Conservation (phyloP, 2,797 vertebrate genomes). For the Falco novaeseelandiae region DNA sequence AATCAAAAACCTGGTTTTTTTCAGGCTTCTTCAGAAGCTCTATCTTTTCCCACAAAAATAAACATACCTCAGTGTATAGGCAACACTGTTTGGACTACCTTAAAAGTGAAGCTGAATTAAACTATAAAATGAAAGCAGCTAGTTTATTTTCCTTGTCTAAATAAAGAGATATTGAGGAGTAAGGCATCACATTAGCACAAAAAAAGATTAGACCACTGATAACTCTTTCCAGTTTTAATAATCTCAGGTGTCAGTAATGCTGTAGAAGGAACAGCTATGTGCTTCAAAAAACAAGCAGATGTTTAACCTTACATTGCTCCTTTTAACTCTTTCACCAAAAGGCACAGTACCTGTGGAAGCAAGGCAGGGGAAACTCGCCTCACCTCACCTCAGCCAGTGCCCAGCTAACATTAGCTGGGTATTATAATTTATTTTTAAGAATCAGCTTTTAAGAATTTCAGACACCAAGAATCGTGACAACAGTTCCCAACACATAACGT, state of each 20-base stretch:
- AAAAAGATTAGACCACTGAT: not conserved
- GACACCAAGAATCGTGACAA: not conserved
- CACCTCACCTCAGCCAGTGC: not conserved
- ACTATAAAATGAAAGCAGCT: not conserved
- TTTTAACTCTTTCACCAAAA: constrained; percentile 33
- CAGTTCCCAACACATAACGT: not conserved
- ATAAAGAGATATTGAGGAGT: not conserved
- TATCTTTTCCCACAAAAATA: not conserved
- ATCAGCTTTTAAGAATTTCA: not conserved
- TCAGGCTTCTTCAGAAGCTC: constrained; percentile 10
- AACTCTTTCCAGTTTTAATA: not conserved
- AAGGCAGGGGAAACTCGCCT: not conserved
- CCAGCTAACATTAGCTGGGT: not conserved
- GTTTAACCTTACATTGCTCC: not conserved
- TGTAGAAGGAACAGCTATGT: not conserved
- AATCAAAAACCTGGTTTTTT: not conserved
- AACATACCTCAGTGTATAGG: not conserved
- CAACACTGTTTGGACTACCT: not conserved
- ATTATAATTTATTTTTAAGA: not conserved
- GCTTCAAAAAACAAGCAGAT: not conserved
- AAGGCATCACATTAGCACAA: not conserved
- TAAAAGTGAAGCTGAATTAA: constrained; percentile 5
- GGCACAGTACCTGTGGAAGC: not conserved
- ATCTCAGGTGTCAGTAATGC: not conserved
- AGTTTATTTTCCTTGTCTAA: not conserved